phyloP scores from a whole-genome alignment of 2,113 vertebrate genomes.

The Muntiacus muntjak region DNA sequence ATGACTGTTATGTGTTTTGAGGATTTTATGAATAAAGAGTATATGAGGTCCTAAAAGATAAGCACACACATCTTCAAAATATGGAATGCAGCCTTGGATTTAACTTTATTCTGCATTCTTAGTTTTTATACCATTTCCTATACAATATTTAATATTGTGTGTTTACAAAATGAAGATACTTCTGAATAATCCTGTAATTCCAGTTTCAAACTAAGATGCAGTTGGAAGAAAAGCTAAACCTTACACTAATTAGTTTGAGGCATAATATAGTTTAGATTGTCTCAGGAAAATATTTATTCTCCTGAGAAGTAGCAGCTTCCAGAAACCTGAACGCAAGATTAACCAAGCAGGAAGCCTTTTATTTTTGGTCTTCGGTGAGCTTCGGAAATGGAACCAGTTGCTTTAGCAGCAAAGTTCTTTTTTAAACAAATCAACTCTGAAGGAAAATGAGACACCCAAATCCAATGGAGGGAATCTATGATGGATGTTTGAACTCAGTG shows the following conservation, averaged over 20 bases:
- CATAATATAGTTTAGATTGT: not conserved
- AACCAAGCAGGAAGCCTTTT: conserved; percentile 42
- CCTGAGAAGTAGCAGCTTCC: not conserved
- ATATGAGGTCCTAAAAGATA: not conserved
- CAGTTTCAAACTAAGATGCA: not conserved
- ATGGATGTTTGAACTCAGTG: not conserved
- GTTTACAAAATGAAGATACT: not conserved
- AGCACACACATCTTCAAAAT: not conserved
- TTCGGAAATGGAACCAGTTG: not conserved
- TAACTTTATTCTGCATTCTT: not conserved
- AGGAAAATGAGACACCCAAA: not conserved
- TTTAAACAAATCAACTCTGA: conserved; percentile 27
- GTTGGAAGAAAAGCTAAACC: not conserved
- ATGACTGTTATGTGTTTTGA: not conserved
- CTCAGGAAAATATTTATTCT: not conserved
- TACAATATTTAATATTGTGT: not conserved
- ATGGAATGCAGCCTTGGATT: not conserved
- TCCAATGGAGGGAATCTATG: not conserved
- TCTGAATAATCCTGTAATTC: not conserved
- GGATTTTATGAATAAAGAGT: not conserved
- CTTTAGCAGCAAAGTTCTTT: not conserved
- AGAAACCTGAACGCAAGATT: conserved; percentile 8
- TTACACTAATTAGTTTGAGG: conserved; percentile 16
- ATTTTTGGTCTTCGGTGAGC: not conserved
- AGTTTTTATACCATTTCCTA: not conserved